Conservation (phyloP, 2,888 invertebrate genomes). For the Carpatolechia fugitivella region DNA sequence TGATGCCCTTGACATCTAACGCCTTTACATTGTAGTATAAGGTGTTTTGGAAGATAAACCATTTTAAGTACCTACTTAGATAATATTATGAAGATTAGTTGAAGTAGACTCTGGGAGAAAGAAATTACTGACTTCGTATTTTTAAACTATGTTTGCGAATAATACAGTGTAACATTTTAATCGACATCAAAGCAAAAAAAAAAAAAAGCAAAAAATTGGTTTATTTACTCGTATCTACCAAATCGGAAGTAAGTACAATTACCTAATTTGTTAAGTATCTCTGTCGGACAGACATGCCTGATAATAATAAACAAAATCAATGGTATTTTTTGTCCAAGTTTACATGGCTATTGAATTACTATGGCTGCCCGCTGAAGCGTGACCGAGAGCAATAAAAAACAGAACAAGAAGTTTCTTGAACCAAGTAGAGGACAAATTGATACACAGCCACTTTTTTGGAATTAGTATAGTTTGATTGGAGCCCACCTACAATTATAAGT, state of each 20-base stretch:
- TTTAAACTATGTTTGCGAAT: too few relatives aligned
- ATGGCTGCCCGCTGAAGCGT: slow-evolving; percentile 15
- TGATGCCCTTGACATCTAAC: not conserved
- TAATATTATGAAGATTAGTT: too few relatives aligned
- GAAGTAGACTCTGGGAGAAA: too few relatives aligned
- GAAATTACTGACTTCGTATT: too few relatives aligned
- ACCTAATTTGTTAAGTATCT: not conserved
- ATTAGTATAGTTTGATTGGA: not conserved
- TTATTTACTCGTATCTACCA: too few relatives aligned
- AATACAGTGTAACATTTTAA: too few relatives aligned
- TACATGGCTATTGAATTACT: slow-evolving; percentile 15
- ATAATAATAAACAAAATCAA: not conserved
- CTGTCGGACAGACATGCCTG: too few relatives aligned
- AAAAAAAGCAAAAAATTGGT: too few relatives aligned
- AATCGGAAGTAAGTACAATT: not conserved
- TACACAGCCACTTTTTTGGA: not conserved
- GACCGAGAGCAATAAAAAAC: slow-evolving; percentile 6
- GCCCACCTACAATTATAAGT: slow-evolving; percentile 39
- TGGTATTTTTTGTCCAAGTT: not conserved
- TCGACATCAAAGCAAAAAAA: too few relatives aligned
- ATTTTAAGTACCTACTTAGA: too few relatives aligned
- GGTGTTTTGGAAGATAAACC: too few relatives aligned
- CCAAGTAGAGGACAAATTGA: slow-evolving; percentile 15
- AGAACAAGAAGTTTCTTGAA: slow-evolving; percentile 11
- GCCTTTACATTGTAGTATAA: not conserved